These are phyloP conservation scores for Neuroterus valhalla DNA, from an alignment of 1,140 invertebrate genomes.

Conservation along the genomic window DNA sequence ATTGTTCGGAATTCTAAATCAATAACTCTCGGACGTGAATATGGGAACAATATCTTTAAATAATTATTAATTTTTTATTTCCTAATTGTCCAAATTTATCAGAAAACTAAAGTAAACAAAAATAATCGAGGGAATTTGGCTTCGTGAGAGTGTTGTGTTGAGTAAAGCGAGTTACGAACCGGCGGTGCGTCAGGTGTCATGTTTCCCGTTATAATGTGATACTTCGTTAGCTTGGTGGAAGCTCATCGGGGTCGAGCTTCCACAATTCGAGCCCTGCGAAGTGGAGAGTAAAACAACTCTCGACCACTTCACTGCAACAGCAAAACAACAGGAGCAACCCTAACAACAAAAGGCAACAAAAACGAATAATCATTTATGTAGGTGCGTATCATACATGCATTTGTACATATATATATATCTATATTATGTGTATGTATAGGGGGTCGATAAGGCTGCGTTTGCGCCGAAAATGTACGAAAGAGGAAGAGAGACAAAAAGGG, in stretches of 20 bases:
- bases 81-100: no score
- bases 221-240: slow-evolving; percentile 64
- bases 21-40: no score
- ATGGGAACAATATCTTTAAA: no score
- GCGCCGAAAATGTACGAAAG: slow-evolving; percentile 43
- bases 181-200: slow-evolving; percentile 45
- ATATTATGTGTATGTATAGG: slow-evolving; percentile 42
- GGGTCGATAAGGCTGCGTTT: slow-evolving; percentile 56
- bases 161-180: slow-evolving; percentile 1
- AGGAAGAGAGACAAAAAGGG: slow-evolving; percentile 28
- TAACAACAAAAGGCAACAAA: slow-evolving; percentile 42
- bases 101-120: no score
- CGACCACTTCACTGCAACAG: slow-evolving; percentile 4
- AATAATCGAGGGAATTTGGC: background rate
- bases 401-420: no score
- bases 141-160: slow-evolving; percentile 17
- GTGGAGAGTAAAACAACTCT: slow-evolving; percentile 14
- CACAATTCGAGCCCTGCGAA: slow-evolving; percentile 42
- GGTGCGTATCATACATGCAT: slow-evolving; percentile 30
- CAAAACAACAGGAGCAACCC: slow-evolving; percentile 35
- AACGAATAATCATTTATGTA: slow-evolving; percentile 31
- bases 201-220: slow-evolving; percentile 66
- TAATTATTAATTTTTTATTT: no score
- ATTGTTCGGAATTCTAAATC: no score
- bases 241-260: slow-evolving; percentile 46